Conservation (phyloP, 2,797 vertebrate genomes). For the Hydrocynus forskahlii region DNA sequence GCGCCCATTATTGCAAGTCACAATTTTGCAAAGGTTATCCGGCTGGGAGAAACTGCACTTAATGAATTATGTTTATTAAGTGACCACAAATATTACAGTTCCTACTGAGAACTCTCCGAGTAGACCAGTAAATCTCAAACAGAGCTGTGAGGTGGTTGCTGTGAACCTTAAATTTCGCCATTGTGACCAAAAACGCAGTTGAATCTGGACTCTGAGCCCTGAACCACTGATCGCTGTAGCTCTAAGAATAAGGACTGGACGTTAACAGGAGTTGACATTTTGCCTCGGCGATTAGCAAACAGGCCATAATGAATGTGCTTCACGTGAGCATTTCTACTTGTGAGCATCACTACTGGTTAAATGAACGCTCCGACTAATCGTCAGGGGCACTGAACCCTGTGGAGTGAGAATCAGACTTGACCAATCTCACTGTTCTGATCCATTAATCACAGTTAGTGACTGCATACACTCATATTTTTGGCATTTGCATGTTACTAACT, state of each 20-base stretch:
- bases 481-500: too few species aligned
- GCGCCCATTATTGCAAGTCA: background rate
- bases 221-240: background rate
- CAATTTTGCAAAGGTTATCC: background rate
- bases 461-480: too few species aligned
- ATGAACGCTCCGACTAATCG: background rate
- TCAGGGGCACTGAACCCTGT: background rate
- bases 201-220: background rate
- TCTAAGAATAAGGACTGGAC: background rate
- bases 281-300: slow-evolving; percentile 3
- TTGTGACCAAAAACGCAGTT: background rate
- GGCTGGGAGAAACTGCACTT: background rate
- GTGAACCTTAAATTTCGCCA: background rate
- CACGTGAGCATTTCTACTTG: background rate
- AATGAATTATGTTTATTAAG: background rate
- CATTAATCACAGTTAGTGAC: too few species aligned
- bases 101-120: background rate
- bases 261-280: slow-evolving; percentile 8
- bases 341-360: background rate
- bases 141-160: background rate
- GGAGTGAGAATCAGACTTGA: background rate
- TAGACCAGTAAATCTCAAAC: background rate
- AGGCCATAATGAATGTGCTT: background rate
- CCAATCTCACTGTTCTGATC: too few species aligned
- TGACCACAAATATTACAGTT: too few species aligned